A percentile compares a stretch with the other conserved stretches of the same genome.
phyloP scores from a whole-genome alignment of 1,140 invertebrate genomes.

The Lamellibrachia luymesi region DNA sequence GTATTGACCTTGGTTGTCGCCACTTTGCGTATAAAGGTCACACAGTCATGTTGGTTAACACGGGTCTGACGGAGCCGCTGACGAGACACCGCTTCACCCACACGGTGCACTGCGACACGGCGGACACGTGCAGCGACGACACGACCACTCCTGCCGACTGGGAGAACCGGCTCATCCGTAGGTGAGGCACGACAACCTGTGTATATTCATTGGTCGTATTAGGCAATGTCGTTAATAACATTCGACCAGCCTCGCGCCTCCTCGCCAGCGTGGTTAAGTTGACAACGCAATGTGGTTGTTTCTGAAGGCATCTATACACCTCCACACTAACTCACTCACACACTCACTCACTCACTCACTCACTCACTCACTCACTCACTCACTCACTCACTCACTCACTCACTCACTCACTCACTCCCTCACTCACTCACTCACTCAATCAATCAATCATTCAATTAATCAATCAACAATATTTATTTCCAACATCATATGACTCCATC shows the following conservation, averaged over 20 bases:
- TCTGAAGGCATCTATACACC: not conserved
- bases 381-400: conserved; percentile 16
- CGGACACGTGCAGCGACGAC: not conserved
- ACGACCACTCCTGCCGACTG: not conserved
- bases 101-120: not conserved
- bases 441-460: not conserved
- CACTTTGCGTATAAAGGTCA: not conserved
- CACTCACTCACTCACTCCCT: conserved; percentile 10
- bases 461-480: no score
- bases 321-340: not conserved
- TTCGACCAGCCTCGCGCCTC: no score
- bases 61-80: not conserved
- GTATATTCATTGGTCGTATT: no score
- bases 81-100: not conserved
- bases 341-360: conserved; percentile 21
- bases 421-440: not conserved
- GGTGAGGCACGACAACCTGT: not conserved
- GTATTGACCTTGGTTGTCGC: not conserved
- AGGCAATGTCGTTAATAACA: no score
- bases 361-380: conserved; percentile 20
- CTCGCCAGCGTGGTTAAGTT: no score
- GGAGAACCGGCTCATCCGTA: not conserved
- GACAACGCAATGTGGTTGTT: no score
- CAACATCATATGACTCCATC: no score
- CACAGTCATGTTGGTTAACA: not conserved